Evolutionary conservation across 2,797 vertebrate species (phyloP).

Genomic region (Uromys caudimaculatus): DNA sequence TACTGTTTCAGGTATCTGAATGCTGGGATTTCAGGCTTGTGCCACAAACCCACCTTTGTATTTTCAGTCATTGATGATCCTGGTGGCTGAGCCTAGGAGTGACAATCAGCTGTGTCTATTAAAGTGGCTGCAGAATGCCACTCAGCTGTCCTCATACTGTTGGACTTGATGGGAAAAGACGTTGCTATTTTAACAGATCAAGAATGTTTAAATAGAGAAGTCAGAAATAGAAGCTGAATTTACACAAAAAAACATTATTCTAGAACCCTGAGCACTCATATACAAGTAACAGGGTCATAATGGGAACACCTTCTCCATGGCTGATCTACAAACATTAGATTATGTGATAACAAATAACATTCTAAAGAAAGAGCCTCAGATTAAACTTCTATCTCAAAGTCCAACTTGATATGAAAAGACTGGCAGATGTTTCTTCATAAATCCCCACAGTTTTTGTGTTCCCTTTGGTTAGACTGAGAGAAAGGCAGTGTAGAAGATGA

Average conservation of each 20-base stretch:
- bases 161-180: not conserved
- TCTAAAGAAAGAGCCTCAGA: constrained; percentile 49
- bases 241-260: not conserved
- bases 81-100: not conserved
- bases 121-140: not conserved
- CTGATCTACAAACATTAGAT: constrained; percentile 21
- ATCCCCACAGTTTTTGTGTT: constrained; percentile 35
- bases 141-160: not conserved
- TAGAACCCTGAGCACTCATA: not conserved
- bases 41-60: not conserved
- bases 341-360: constrained; percentile 61
- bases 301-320: not conserved
- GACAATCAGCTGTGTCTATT: not conserved
- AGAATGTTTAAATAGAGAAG: not conserved
- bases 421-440: constrained; percentile 56
- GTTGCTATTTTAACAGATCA: not conserved
- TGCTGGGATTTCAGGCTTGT: too few species aligned
- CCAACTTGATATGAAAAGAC: constrained; percentile 60
- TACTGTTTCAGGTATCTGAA: not conserved
- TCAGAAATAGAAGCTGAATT: constrained; percentile 38
- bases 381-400: constrained; percentile 65
- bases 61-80: not conserved
- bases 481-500: constrained; percentile 50
- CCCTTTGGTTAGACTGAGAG: not conserved
- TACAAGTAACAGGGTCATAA: not conserved